Conservation (phyloP, 2,797 vertebrate species). For the Pyrocephalus nanus region DNA sequence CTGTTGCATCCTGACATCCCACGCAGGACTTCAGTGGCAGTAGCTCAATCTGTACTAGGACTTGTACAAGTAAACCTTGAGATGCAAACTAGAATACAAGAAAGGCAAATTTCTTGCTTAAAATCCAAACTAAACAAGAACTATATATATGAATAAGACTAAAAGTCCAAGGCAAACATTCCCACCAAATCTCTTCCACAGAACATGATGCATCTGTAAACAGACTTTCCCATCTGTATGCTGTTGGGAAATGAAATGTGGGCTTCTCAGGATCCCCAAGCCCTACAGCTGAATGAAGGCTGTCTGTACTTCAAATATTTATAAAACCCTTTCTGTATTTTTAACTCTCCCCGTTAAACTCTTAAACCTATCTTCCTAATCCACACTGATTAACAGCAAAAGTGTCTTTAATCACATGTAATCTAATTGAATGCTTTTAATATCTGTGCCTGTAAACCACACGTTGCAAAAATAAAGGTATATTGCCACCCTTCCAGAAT, state of each 20-base stretch:
- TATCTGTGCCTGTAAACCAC: not conserved
- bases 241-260: not conserved
- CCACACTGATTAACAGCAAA: not conserved
- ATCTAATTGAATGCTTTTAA: not conserved
- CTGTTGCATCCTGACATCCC: not conserved
- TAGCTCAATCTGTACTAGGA: not conserved
- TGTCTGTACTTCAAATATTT: constrained; percentile 1
- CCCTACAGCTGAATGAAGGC: not conserved
- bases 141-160: not conserved
- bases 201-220: not conserved
- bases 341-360: not conserved
- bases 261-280: not conserved
- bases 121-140: not conserved
- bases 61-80: not conserved
- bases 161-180: constrained; percentile 10
- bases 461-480: not conserved
- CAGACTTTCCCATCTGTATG: not conserved
- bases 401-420: not conserved
- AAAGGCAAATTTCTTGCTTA: not conserved
- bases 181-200: not conserved
- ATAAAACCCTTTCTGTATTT: not conserved
- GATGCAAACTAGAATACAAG: not conserved
- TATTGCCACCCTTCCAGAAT: not conserved
- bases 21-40: not conserved
- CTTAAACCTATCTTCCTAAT: not conserved